Conservation (phyloP, 2,113 vertebrate genomes). For the Chloroceryle aenea region DNA sequence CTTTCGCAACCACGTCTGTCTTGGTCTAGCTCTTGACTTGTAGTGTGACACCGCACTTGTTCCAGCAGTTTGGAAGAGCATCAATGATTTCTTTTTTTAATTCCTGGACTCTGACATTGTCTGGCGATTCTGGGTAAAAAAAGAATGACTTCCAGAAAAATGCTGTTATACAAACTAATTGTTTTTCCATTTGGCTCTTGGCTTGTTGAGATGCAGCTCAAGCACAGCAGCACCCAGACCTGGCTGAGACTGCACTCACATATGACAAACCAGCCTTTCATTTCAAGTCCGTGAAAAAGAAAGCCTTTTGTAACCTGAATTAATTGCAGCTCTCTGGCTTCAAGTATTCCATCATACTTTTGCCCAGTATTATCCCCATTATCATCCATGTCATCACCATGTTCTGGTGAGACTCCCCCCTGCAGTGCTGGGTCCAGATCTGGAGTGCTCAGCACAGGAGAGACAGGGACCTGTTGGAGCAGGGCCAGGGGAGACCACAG, state of each 20-base stretch:
- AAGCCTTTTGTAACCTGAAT: not conserved
- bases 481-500: not conserved
- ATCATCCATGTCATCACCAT: not conserved
- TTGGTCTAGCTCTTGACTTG: not conserved
- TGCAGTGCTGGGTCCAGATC: not conserved
- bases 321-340: not conserved
- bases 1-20: not conserved
- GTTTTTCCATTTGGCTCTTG: not conserved
- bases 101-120: not conserved
- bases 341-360: not conserved
- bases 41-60: accelerated
- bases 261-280: not conserved
- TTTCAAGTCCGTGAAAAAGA: not conserved
- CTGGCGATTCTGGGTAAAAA: not conserved
- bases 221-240: not conserved
- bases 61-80: not conserved
- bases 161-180: not conserved
- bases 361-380: not conserved
- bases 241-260: accelerated
- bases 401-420: not conserved
- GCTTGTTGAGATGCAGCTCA: accelerated
- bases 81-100: not conserved
- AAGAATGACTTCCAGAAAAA: not conserved
- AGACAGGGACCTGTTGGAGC: not conserved
- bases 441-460: not conserved